Evolutionary conservation across 2,888 invertebrate species (phyloP).

Genomic region (Caenorhabditis parvicauda): DNA sequence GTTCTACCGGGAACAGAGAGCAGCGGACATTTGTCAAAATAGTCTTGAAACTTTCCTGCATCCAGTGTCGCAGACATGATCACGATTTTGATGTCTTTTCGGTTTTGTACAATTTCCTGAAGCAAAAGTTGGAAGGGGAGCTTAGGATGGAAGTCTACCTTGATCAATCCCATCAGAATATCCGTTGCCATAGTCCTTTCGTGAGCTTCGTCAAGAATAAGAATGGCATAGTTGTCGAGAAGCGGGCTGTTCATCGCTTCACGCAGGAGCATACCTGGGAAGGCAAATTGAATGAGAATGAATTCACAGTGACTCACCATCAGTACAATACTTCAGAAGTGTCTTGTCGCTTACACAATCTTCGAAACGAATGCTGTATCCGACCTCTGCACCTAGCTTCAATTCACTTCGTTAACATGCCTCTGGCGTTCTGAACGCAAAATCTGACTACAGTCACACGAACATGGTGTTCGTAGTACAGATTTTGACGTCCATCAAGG

Average conservation of each 20-base stretch:
- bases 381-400: slow-evolving; percentile 81
- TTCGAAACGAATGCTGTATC: slow-evolving; percentile 96
- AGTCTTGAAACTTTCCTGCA: slow-evolving; percentile 96
- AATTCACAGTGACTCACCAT: slow-evolving; percentile 51
- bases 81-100: slow-evolving; percentile 88
- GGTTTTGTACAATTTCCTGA: slow-evolving; percentile 91
- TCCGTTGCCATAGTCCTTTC: slow-evolving; percentile 97
- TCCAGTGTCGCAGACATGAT: slow-evolving; percentile 99
- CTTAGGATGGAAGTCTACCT: slow-evolving; percentile 24
- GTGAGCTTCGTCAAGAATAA: slow-evolving; percentile 95
- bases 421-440: too few species aligned
- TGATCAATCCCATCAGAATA: slow-evolving; percentile 90
- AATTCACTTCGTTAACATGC: too few species aligned
- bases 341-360: slow-evolving; percentile 94
- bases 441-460: too few species aligned
- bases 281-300: background rate
- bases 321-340: slow-evolving; percentile 75
- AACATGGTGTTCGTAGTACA: too few species aligned
- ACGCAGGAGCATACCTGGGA: slow-evolving; percentile 87
- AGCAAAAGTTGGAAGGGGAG: slow-evolving; percentile 63
- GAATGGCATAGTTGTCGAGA: slow-evolving; percentile 90
- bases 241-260: slow-evolving; percentile 99
- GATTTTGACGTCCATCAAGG: too few species aligned
- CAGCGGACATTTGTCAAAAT: slow-evolving; percentile 95
- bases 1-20: slow-evolving; percentile 97